These are phyloP conservation scores for Montifringilla adamsi DNA, from an alignment of 2,113 vertebrate species.

Conservation along the genomic window DNA sequence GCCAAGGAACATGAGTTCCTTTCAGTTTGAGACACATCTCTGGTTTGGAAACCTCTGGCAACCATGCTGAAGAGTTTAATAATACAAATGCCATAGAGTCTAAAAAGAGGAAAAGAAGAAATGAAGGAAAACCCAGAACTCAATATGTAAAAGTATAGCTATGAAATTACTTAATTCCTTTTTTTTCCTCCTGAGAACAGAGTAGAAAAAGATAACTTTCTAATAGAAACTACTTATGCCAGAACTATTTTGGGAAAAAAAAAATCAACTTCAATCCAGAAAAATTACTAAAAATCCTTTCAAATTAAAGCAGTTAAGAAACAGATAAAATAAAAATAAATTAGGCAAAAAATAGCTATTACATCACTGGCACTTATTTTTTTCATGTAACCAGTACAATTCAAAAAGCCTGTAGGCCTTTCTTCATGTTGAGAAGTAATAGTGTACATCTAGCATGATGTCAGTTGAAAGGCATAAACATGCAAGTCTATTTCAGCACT, in stretches of 20 bases:
- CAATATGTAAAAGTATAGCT: not conserved
- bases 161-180: not conserved
- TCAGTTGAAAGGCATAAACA: not conserved
- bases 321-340: not conserved
- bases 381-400: not conserved
- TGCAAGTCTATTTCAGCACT: not conserved
- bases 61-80: not conserved
- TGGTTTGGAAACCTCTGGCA: not conserved
- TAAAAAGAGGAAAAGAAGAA: not conserved
- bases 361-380: not conserved
- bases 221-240: not conserved
- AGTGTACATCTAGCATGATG: not conserved
- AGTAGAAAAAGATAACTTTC: not conserved
- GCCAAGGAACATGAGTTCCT: not conserved
- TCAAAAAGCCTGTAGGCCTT: not conserved
- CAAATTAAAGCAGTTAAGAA: not conserved
- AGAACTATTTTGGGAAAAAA: not conserved
- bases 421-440: not conserved
- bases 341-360: not conserved
- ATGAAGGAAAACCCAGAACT: not conserved
- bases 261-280: not conserved
- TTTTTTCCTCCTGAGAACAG: not conserved
- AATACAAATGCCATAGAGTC: not conserved
- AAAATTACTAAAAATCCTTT: not conserved
- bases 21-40: not conserved